Evolutionary conservation across 35 echinoderm and acorn worm species (phyloP).

Genomic region (Diadema setosum): DNA sequence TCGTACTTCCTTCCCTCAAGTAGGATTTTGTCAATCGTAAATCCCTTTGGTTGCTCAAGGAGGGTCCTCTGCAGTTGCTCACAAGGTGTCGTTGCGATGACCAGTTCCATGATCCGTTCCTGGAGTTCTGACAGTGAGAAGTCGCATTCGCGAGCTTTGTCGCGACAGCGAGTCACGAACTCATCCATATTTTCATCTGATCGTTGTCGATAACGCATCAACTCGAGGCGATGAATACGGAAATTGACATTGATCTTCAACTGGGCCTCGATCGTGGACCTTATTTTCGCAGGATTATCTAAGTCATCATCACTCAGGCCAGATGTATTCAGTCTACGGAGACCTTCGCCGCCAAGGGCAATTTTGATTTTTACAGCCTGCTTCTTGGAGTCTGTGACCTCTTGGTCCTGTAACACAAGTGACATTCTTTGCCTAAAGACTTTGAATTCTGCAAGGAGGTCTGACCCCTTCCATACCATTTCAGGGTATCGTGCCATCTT

Average conservation of each 20-base stretch:
- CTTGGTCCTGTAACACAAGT: slow-evolving; percentile 29
- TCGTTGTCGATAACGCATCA: slow-evolving; percentile 33
- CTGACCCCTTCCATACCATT: too few species aligned
- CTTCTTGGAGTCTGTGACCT: slow-evolving; percentile 9
- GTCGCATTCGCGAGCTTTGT: slow-evolving; percentile 16
- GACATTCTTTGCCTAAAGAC: slow-evolving; percentile 35
- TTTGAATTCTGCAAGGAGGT: slow-evolving; percentile 25
- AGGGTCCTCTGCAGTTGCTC: too few species aligned
- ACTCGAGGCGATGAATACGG: slow-evolving; percentile 20
- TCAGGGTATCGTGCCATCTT: too few species aligned
- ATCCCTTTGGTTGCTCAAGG: too few species aligned
- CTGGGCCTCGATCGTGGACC: background rate
- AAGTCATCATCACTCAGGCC: background rate
- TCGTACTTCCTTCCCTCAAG: slow-evolving; percentile 33
- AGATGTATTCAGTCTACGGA: background rate
- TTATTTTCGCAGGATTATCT: slow-evolving; percentile 14
- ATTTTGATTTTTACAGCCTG: slow-evolving; percentile 40
- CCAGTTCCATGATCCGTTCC: too few species aligned
- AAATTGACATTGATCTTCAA: slow-evolving; percentile 15
- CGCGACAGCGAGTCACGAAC: slow-evolving; percentile 22
- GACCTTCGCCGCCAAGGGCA: slow-evolving; percentile 36
- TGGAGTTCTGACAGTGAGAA: background rate
- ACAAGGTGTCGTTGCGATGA: slow-evolving; percentile 30
- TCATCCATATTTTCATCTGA: slow-evolving; percentile 28
- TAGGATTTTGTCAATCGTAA: slow-evolving; percentile 10